Percentiles rank a stretch among this genome's conserved stretches.
Conservation (phyloP, 2,797 vertebrate species). For the Sebastolobus alascanus region DNA sequence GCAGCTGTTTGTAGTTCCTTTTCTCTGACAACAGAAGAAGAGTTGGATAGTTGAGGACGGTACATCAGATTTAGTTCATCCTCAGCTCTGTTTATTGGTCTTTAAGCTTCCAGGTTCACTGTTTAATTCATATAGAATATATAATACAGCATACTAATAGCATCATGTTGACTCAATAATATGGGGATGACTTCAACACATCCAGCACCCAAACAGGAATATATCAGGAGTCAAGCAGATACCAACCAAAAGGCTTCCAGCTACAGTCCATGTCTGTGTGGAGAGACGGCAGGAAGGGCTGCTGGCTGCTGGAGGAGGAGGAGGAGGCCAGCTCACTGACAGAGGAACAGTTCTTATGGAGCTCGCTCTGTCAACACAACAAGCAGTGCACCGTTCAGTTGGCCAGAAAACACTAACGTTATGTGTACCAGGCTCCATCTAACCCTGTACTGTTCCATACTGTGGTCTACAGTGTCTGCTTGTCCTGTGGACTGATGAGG, state of each 20-base stretch:
- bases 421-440: neutral
- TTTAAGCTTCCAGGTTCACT: neutral
- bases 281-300: constrained; percentile 49
- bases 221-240: neutral
- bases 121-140: neutral
- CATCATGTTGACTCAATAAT: neutral
- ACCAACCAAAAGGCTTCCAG: constrained; percentile 96
- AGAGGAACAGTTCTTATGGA: constrained; percentile 93
- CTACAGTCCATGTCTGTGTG: constrained; percentile 88
- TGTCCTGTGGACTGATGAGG: neutral
- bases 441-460: neutral
- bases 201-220: neutral
- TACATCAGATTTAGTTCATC: neutral
- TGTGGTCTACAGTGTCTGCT: neutral
- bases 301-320: constrained; percentile 23
- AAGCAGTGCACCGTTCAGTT: neutral
- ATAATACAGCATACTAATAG: no score
- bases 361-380: constrained; percentile 87
- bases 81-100: neutral
- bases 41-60: neutral
- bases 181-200: neutral
- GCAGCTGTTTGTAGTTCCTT: constrained; percentile 92
- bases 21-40: constrained; percentile 82
- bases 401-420: neutral
- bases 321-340: constrained; percentile 55